Base-by-base conservation (phyloP, 1,140 invertebrate genomes). In the Hyles euphorbiae region DNA sequence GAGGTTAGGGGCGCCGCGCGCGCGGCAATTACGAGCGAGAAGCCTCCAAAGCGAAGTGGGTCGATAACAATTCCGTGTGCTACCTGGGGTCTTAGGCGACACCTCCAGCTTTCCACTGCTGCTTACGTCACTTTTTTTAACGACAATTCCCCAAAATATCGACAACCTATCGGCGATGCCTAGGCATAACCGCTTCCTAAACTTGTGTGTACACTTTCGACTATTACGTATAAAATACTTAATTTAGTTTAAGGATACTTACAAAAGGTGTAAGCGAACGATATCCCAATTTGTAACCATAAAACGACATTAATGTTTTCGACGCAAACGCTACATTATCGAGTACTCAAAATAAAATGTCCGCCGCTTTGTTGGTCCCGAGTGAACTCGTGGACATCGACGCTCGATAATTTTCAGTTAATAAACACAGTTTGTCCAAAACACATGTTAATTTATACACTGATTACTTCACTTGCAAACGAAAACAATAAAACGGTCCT, bases 311-410 rank as follows among this genome's bases (percentile, higher is more conserved):
- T 79, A 87, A 88, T 87, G 76, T 87, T 87, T 87, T 86, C 86
- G 78, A 89, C 79, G 81, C 86, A 87, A 87, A 83, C 83, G 87
- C 88, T 89, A 89, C 88, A 89, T 89, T 87, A 87, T 89, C 86
- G 84, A 88, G 83, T 88, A 89, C 85, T 89, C 85, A 88, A 89
- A 89, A 89, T 89, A 89, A 89, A 88, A 89, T 89, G 88, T 89
- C 88, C 87, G 88, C 88, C 88, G 88, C 88, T 89, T 87, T 88
- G 88, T 88, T 88, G 87, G 86, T 87, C 79, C 82, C 85, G 81
- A 88, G 74, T 87, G 85, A 88, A 88, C 86, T 88, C 84, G 87
- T 88, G 84, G 88, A 88, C 83, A 88, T 83, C 79, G 78, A 85
- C 81, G 79, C 79, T 79, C 78, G 77, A 87, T 83, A 84, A 83